phyloP scores from a whole-genome alignment of 1,140 invertebrate species.

The Heliconius himera region DNA sequence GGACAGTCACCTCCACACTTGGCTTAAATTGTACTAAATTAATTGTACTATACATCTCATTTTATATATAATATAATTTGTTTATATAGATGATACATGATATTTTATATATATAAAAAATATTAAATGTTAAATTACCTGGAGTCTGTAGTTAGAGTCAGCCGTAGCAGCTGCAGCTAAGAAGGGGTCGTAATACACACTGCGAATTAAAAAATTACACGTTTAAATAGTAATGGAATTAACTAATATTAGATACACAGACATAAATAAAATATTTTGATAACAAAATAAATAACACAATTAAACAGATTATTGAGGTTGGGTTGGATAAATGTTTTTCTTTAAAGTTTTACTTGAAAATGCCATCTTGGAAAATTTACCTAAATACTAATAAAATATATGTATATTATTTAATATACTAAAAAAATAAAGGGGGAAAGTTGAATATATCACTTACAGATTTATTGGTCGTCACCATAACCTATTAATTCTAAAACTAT shows the following conservation, averaged over 20 bases:
- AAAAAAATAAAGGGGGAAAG: neutral
- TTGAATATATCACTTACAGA: constrained; percentile 9
- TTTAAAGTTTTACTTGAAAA: neutral
- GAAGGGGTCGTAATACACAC: constrained; percentile 98
- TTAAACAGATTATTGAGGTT: neutral
- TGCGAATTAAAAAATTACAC: constrained; percentile 79
- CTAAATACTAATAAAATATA: neutral
- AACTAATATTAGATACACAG: neutral
- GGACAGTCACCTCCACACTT: constrained; percentile 58
- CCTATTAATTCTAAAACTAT: constrained; percentile 13
- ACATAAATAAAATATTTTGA: neutral
- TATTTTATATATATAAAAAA: neutral
- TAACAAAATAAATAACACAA: neutral
- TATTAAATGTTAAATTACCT: constrained; percentile 84
- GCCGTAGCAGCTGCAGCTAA: constrained; percentile 92
- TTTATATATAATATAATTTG: neutral
- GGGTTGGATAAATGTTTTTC: neutral
- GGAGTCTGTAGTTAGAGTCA: constrained; percentile 94
- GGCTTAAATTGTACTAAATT: constrained; percentile 1
- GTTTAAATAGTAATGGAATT: neutral
- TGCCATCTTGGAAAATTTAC: neutral
- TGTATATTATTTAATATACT: neutral
- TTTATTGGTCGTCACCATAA: constrained; percentile 2
- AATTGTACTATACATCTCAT: neutral
- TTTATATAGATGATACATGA: neutral